Evolutionary conservation across 2,797 vertebrate genomes (phyloP).

Genomic region (Chelidonichthys spinosus): DNA sequence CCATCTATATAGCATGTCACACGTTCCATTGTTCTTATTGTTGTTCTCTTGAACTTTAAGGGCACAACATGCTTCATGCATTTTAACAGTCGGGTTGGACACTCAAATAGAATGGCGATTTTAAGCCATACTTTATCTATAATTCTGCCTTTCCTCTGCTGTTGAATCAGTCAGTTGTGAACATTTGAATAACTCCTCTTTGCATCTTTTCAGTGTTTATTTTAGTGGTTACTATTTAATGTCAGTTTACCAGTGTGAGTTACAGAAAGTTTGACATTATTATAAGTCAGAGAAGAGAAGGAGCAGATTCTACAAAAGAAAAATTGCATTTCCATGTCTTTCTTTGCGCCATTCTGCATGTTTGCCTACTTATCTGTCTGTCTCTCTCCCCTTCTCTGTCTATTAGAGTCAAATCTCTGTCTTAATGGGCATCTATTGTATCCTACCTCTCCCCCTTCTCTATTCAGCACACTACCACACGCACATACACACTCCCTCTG

Average conservation of each 20-base stretch:
- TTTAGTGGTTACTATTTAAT: neutral
- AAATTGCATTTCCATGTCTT: slow-evolving; percentile 52
- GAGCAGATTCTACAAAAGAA: slow-evolving; percentile 25
- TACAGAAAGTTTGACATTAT: slow-evolving; percentile 9
- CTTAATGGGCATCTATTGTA: slow-evolving; percentile 88
- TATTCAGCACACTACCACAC: slow-evolving; percentile 77
- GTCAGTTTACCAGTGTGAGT: neutral
- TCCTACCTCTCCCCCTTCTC: slow-evolving; percentile 73
- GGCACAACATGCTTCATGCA: neutral
- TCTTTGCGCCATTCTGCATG: slow-evolving; percentile 54
- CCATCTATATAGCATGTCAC: slow-evolving; percentile 4
- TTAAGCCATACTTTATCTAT: slow-evolving; percentile 5
- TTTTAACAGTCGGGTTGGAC: neutral
- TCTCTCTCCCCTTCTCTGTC: slow-evolving; percentile 73
- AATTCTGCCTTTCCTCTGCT: neutral
- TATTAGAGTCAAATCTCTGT: slow-evolving; percentile 85
- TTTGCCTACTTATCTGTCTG: slow-evolving; percentile 64
- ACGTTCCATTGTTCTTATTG: slow-evolving; percentile 7
- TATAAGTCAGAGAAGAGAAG: neutral
- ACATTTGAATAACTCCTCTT: neutral
- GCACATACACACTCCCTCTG: slow-evolving; percentile 78
- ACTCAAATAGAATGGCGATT: neutral
- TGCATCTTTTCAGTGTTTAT: slow-evolving; percentile 4
- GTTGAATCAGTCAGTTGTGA: neutral
- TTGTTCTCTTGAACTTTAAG: neutral